Conservation (phyloP, 2,113 vertebrate genomes). For the Cacatua alba region DNA sequence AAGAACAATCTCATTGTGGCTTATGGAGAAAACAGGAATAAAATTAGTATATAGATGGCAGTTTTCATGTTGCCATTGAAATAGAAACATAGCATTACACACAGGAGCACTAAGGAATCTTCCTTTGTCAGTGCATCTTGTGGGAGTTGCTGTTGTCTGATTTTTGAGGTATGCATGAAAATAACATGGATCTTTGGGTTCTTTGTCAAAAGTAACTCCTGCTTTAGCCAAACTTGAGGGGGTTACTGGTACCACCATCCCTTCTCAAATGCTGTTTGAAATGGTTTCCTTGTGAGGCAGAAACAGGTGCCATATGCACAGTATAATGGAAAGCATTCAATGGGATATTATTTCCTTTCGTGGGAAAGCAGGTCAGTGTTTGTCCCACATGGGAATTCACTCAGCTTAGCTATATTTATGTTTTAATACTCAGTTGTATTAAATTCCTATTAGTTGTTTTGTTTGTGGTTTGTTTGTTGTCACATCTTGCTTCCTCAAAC, state of each 20-base stretch:
- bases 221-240: neutral
- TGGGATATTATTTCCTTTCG: neutral
- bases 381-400: fast-evolving
- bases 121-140: fast-evolving
- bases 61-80: neutral
- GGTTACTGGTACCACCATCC: fast-evolving
- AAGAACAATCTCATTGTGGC: neutral
- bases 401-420: neutral
- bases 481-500: neutral
- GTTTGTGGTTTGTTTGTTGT: neutral
- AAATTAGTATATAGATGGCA: fast-evolving
- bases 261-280: neutral
- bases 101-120: neutral
- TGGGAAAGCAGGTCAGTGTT: neutral
- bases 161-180: neutral
- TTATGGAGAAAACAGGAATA: neutral
- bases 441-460: neutral
- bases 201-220: neutral
- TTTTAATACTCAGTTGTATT: neutral
- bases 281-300: neutral
- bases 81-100: neutral
- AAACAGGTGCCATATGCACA: neutral
- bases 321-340: neutral
- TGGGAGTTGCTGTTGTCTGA: neutral
- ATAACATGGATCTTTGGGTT: neutral